A percentile compares a stretch with the other conserved stretches of the same genome.
Evolutionary conservation across 1,140 invertebrate species (phyloP).

Genomic region (Zaprionus camerounensis): DNA sequence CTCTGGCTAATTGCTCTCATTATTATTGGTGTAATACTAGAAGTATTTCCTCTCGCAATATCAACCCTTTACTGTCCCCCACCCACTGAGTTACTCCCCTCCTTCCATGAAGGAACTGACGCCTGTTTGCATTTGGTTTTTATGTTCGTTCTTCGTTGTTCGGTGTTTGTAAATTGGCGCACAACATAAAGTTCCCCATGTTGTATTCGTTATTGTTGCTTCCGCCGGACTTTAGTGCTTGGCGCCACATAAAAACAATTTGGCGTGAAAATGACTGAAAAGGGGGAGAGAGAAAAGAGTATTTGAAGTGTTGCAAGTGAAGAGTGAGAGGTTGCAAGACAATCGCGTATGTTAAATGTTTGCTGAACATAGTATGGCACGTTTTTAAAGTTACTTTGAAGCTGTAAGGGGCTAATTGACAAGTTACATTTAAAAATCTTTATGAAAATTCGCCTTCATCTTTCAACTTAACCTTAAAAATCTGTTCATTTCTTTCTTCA

Average conservation of each 20-base stretch:
- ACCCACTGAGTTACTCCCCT: background rate
- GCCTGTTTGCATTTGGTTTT: conserved; percentile 78
- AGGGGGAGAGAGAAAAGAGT: background rate
- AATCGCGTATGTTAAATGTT: background rate
- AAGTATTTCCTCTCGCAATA: conserved; percentile 40
- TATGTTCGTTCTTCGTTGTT: conserved; percentile 47
- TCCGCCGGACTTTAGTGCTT: conserved; percentile 61
- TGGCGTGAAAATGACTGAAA: conserved; percentile 57
- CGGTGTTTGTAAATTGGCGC: conserved; percentile 56
- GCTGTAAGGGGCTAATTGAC: too few species aligned
- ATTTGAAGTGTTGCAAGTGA: background rate
- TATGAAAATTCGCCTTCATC: too few species aligned
- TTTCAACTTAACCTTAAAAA: too few species aligned
- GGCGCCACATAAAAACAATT: conserved; percentile 71
- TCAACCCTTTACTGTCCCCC: conserved; percentile 48
- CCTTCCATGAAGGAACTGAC: conserved; percentile 14
- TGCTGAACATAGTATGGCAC: too few species aligned
- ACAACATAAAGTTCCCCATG: conserved; percentile 50
- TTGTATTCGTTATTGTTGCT: conserved; percentile 37
- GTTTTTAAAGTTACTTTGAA: too few species aligned
- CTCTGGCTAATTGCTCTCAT: conserved; percentile 73
- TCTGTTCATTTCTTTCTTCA: too few species aligned
- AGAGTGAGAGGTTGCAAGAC: background rate
- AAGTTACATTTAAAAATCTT: too few species aligned
- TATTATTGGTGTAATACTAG: conserved; percentile 75